A percentile compares a stretch with the other conserved stretches of the same genome.
Evolutionary conservation across 2,888 invertebrate genomes (phyloP).

Genomic region (Agelastica alni): DNA sequence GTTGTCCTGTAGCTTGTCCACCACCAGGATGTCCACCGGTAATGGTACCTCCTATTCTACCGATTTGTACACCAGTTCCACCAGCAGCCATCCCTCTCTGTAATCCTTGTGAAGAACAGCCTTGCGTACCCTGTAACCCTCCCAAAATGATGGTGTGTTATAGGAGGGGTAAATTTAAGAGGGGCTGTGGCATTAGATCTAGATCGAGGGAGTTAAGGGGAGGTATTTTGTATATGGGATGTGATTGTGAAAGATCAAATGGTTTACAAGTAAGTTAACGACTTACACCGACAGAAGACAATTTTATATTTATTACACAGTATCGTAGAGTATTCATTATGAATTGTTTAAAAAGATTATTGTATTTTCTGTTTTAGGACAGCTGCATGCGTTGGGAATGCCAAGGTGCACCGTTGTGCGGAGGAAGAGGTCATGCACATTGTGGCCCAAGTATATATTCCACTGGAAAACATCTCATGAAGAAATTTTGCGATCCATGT

Average conservation of each 20-base stretch:
- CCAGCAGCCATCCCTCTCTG: constrained; percentile 60
- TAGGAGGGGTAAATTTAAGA: constrained; percentile 50
- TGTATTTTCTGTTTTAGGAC: constrained; percentile 43
- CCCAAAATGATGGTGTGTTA: constrained; percentile 63
- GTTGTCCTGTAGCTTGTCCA: constrained; percentile 28
- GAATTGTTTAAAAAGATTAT: background rate
- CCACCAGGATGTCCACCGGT: constrained; percentile 61
- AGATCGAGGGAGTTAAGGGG: constrained; percentile 62
- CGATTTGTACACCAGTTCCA: constrained; percentile 53
- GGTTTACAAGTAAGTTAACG: constrained; percentile 57
- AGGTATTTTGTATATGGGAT: constrained; percentile 59
- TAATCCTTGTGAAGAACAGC: constrained; percentile 60
- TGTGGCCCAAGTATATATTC: constrained; percentile 55
- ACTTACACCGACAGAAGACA: no score
- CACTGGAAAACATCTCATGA: constrained; percentile 47
- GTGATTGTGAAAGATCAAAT: constrained; percentile 63
- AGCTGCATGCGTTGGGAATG: constrained; percentile 62
- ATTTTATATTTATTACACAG: no score
- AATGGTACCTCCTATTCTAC: constrained; percentile 58
- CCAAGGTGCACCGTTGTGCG: constrained; percentile 57
- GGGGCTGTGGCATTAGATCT: constrained; percentile 51
- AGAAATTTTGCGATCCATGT: constrained; percentile 25
- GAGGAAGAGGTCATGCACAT: constrained; percentile 55
- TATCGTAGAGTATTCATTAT: background rate
- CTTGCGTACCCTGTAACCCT: constrained; percentile 63